A percentile compares a stretch with the other conserved stretches of the same genome.
Evolutionary conservation across 2,797 vertebrate species (phyloP).

Genomic region (Austrolebias charrua): DNA sequence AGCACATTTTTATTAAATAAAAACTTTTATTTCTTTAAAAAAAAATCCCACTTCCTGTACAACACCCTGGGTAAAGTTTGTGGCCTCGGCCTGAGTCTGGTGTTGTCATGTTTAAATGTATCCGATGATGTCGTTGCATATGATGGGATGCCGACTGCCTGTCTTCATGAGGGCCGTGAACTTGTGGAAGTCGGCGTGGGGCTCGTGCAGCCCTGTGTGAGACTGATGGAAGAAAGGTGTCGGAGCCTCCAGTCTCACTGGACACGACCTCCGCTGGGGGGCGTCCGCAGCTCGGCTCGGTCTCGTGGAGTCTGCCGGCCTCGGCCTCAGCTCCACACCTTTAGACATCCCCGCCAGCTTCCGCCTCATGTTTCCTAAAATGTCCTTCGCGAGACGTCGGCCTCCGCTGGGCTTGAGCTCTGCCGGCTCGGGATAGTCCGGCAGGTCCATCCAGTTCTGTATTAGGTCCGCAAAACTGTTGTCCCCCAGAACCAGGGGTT

Average conservation of each 20-base stretch:
- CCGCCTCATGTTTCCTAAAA: slow-evolving; percentile 89
- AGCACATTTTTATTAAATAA: slow-evolving; percentile 38
- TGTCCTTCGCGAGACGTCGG: slow-evolving; percentile 87
- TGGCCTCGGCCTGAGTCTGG: slow-evolving; percentile 7
- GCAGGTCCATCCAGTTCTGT: slow-evolving; percentile 99
- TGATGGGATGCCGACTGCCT: slow-evolving; percentile 95
- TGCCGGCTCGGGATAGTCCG: slow-evolving; percentile 83
- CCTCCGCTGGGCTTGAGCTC: slow-evolving; percentile 70
- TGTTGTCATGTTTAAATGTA: slow-evolving; percentile 84
- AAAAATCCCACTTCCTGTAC: slow-evolving; percentile 44
- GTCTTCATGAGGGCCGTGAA: slow-evolving; percentile 92
- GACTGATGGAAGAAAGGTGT: slow-evolving; percentile 91
- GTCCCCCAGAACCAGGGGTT: slow-evolving; percentile 93
- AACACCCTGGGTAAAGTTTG: slow-evolving; percentile 22
- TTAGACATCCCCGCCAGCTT: slow-evolving; percentile 86
- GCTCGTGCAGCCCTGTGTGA: slow-evolving; percentile 85
- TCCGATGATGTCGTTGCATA: slow-evolving; percentile 93
- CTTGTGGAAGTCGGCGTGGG: slow-evolving; percentile 85
- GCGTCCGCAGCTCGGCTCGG: slow-evolving; percentile 57
- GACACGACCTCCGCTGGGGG: slow-evolving; percentile 89
- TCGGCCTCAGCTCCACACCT: slow-evolving; percentile 67
- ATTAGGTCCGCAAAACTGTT: slow-evolving; percentile 98
- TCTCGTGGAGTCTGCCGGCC: slow-evolving; percentile 49
- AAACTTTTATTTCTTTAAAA: slow-evolving; percentile 51
- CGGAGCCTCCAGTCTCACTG: slow-evolving; percentile 81